Base-by-base conservation (phyloP, 2,113 vertebrate species). In the Lepus americanus region DNA sequence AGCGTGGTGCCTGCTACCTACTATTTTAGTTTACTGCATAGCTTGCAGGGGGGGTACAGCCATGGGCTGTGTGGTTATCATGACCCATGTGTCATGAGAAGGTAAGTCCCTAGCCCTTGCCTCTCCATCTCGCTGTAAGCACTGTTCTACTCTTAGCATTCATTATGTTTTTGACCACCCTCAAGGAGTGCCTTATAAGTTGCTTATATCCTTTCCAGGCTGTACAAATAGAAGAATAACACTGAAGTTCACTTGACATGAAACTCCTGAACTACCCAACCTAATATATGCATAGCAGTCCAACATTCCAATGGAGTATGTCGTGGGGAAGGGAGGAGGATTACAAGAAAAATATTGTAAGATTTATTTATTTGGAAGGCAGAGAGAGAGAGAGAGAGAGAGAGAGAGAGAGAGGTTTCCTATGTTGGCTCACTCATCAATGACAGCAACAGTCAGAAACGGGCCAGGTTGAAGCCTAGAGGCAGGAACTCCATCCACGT, bases 321-420 rank as follows among this genome's bases (percentile, higher is more conserved):
- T 29, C 11, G 3, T 55, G 11, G 4, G 25, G 1, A 49, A 77
- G 3, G 17, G 0, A 14, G 11, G 11, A 5, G 4, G 33, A 4
- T 76, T 53, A 51, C 5, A 70, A 36, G 25, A 11, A 67, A 49
- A 22, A 59, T 59, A 19, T 20, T 59, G 14, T 59, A 17, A 59
- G 55, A 59, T 59, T 59, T 59, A 59, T 59, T 59, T 59, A 59
- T 59, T 59, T 59, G 55, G 14, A 20, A 59, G 14, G 55, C 55
- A 59, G 55, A 59, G 55, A 19, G 55, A 59, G 1, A 20, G 55
- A 14, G 55, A 59, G 19, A 17, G 55, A 59, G 13, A 16, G 55
- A 59, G 55, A 3, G 55, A 14, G 13, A 11, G 12, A 55, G 36
- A 36, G 36, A 36, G 36, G 36, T 55, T 55, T 16, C 17, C 55